Evolutionary conservation across 2,113 vertebrate species (phyloP), one percentile per base, ranked within the genome.

Genomic region (Lasiurus cinereus): DNA sequence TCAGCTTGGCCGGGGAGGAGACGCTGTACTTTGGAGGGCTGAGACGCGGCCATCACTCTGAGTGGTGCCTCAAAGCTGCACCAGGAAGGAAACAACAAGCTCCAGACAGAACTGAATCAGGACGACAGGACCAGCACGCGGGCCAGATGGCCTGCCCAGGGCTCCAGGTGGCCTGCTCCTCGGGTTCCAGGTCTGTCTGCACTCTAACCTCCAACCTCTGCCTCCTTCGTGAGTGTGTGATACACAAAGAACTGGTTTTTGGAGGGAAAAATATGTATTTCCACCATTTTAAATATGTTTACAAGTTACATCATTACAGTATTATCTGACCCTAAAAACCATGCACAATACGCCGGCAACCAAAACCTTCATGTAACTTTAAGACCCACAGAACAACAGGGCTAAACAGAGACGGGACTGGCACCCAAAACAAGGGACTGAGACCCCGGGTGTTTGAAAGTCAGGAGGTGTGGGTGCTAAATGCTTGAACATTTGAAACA

Each of bases 221-320:
- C 15, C 78, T 80, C 36, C 73, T 88, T 67, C n/a, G 19, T 39
- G 31, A 56, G 4, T 52, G 56, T 19, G 6, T 62, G n/a, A 62
- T 90, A 46, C 66, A 83, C 29, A 52, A 90, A 78, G 39, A 94
- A 74, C n/a, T 79, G 59, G 18, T 66, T 74, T 78, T 46, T 82
- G 10, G 48, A 64, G 52, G 56, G 6, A 31, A 27, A 29, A 27
- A 11, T 27, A 16, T 13, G 6, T 27, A n/a, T 73, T 48, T 86
- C 79, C 29, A 66, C 31, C 80, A 66, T 88, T 91, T 80, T 43
- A 91, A 85, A 91, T 74, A 80, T 46, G 70, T 84, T 96, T 50
- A 93, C 72, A 94, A 84, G 52, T 73, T 62, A 24, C 27, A 56
- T 84, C 67, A 82, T 33, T 46, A 82, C 79, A 88, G 29, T 77